Base-by-base conservation (phyloP, 2,797 vertebrate species). In the Sparidentex hasta region DNA sequence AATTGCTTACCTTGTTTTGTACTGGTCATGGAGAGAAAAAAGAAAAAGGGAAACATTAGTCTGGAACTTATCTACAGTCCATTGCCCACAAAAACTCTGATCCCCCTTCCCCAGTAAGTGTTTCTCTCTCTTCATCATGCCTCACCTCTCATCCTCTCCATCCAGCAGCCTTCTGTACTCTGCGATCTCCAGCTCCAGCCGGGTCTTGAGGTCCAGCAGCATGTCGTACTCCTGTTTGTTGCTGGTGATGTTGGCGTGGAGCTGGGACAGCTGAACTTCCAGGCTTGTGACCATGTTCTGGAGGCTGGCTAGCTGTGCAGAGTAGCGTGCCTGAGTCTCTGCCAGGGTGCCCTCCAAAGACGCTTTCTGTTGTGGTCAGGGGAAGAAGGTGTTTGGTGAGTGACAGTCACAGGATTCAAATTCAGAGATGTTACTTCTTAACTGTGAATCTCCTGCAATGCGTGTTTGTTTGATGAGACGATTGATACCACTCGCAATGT, bases 91-190 rank as follows among this genome's bases (percentile, higher is more conserved):
- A 14, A 14, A 18, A 16, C 12, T 43, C 4, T 23, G 6, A 29
- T 21, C 11, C 12, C 25, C 12, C 6, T 4, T 1, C 68, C 38
- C 13, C 21, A 14, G 21, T 23, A 11, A 20, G 8, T 23, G 50
- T 47, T n/a, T 63, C 20, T 54, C n/a, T 52, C 11, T n/a, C 16
- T 18, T 76, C 7, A 5, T 48, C 21, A 3, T 16, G 5, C 64
- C 81, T 90, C 67, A 93, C 92, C 92, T 93, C 0, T 90, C 78
- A 25, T 92, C 90, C 44, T 95, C 97, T 0, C 96, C 97, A 72
- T 98, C 97, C 91, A 98, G 90, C 91, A 99, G 86, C 82, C 96
- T 96, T 81, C 96, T 97, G 94, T 99, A 98, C 0, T 97, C 97
- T 5, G 94, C 92, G 5, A 98, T 99, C 95, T 99, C 97, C 94